Percentiles rank a stretch among this genome's conserved stretches.
Conservation (phyloP, 1,140 invertebrate genomes). For the Ceratina calcarata region DNA sequence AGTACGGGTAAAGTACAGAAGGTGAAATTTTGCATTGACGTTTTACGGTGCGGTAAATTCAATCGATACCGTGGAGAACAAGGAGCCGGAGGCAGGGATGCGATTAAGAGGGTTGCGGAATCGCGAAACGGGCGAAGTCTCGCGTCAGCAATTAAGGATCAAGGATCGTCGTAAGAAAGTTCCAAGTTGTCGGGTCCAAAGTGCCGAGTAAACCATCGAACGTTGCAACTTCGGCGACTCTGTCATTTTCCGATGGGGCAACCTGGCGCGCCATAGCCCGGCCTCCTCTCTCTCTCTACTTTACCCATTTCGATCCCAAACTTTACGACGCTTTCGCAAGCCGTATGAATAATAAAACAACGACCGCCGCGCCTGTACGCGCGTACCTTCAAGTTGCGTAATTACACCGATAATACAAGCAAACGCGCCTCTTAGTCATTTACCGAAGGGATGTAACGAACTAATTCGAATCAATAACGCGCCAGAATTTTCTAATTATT, state of each 20-base stretch:
- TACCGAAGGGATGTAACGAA: background rate
- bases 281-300: too few species aligned
- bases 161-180: background rate
- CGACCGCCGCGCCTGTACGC: background rate
- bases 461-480: slow-evolving; percentile 12
- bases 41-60: too few species aligned
- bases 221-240: background rate
- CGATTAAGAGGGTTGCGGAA: too few species aligned
- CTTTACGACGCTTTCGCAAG: slow-evolving; percentile 32
- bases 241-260: slow-evolving; percentile 8
- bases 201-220: slow-evolving; percentile 12
- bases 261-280: too few species aligned
- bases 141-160: slow-evolving; percentile 16
- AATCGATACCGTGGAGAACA: too few species aligned
- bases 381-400: background rate
- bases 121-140: background rate
- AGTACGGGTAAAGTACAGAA: too few species aligned
- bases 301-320: background rate
- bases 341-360: slow-evolving; percentile 25
- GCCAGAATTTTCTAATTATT: too few species aligned
- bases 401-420: slow-evolving; percentile 35
- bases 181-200: background rate
- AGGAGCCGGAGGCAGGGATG: too few species aligned
- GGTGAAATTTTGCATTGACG: too few species aligned
- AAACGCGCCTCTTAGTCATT: slow-evolving; percentile 1